Evolutionary conservation across 2,113 vertebrate species (phyloP), one percentile per base, ranked within the genome.

Genomic region (Gadus chalcogrammus): DNA sequence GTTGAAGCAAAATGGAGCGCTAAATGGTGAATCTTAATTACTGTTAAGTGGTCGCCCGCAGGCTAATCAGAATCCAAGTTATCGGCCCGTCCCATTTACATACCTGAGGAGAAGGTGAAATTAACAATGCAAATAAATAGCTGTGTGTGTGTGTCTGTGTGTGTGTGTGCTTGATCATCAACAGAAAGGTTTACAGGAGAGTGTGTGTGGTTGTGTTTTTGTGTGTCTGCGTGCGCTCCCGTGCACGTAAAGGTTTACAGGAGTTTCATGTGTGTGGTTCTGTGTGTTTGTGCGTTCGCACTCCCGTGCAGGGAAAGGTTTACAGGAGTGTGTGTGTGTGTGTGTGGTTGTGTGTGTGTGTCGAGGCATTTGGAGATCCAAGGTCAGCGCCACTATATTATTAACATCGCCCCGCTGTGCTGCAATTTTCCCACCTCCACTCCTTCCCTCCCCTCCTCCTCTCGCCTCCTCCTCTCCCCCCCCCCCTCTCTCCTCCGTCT

Each of bases 71-170:
- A 31, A 31, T 31, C 31, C 31, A 31, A 31, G 31, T 31, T 31
- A 31, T 31, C 31, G 31, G 31, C 31, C 31, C 2, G 31, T 31
- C 31, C 31, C 31, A 31, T 31, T 31, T 31, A 31, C 31, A 31
- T 31, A 31, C 31, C 31, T 31, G 31, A 31, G 31, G 31, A 31
- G 31, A 31, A 31, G 4, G 31, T 31, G 88, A 84, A 91, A 90
- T 91, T 90, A 91, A 90, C 88, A 89, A 89, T 90, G 87, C 89
- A 90, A 88, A 85, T 90, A 91, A 91, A 91, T 87, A 90, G 85
- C 82, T 79, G 3, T 31, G 4, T 6, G 31, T 31, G 31, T 31
- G 31, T 31, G n/a, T n/a, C 4, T 31, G 31, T 31, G 31, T 31
- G 31, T 31, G 31, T 24, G 0, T 6, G 31, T 31, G 4, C 5